Evolutionary conservation across 2,797 vertebrate genomes (phyloP).

Genomic region (Rhinogobio ventralis): DNA sequence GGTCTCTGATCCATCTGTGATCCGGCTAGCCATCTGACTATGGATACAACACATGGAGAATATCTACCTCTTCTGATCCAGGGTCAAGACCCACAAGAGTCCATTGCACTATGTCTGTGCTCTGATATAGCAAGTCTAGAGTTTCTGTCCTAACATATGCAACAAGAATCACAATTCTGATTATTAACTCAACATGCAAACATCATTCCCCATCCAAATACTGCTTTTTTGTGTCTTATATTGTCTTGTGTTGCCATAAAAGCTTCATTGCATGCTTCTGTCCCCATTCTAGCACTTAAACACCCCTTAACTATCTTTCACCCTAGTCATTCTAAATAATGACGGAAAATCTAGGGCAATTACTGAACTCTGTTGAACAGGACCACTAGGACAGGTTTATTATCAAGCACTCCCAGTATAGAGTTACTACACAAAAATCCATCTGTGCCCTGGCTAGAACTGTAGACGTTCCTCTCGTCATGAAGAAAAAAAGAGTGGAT

Average conservation of each 20-base stretch:
- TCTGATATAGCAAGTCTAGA: slow-evolving; percentile 81
- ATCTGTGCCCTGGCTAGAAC: slow-evolving; percentile 7
- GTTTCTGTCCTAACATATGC: slow-evolving; percentile 40
- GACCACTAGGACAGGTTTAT: slow-evolving; percentile 60
- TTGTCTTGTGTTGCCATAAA: slow-evolving; percentile 8
- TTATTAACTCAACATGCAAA: not conserved
- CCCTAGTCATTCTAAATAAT: slow-evolving; percentile 26
- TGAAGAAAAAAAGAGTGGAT: slow-evolving; percentile 7
- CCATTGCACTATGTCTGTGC: not conserved
- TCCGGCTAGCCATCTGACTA: slow-evolving; percentile 80
- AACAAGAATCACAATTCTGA: slow-evolving; percentile 20
- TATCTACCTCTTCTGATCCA: slow-evolving; percentile 72
- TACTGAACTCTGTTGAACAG: slow-evolving; percentile 36
- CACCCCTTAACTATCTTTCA: slow-evolving; percentile 51
- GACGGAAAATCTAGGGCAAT: slow-evolving; percentile 18
- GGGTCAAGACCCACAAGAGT: slow-evolving; percentile 12
- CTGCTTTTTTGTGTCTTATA: not conserved
- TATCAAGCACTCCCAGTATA: slow-evolving; percentile 55
- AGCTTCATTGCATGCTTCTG: not conserved
- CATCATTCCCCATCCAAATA: slow-evolving; percentile 63
- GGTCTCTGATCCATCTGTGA: slow-evolving; percentile 82
- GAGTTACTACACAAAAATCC: slow-evolving; percentile 33
- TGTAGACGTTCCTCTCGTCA: not conserved
- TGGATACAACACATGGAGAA: slow-evolving; percentile 78
- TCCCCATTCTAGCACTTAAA: slow-evolving; percentile 19